Percentiles rank a stretch among this genome's conserved stretches.
These are phyloP conservation scores for Synanthedon formicaeformis DNA, from an alignment of 2,888 invertebrate genomes.

Conservation along the genomic window DNA sequence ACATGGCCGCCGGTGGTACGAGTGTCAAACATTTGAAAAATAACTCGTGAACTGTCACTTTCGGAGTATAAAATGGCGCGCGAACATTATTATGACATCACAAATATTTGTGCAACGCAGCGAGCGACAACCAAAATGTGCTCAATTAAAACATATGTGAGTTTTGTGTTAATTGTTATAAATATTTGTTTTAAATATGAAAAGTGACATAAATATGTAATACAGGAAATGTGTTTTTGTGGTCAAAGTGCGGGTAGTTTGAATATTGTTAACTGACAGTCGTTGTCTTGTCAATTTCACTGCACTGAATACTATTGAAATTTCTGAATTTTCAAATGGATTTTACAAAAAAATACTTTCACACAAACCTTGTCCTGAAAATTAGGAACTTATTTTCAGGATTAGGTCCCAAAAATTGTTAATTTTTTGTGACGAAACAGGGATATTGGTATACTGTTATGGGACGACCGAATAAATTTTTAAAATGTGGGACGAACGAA, in stretches of 20 bases:
- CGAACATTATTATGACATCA: constrained; percentile 43
- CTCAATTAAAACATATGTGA: constrained; percentile 50
- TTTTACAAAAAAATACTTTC: too few relatives aligned
- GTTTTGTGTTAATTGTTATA: constrained; percentile 14
- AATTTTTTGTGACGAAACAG: too few relatives aligned
- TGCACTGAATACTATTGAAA: too few relatives aligned
- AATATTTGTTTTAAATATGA: neutral
- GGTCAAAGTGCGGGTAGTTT: neutral
- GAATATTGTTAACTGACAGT: too few relatives aligned
- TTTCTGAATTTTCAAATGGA: too few relatives aligned
- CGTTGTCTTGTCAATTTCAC: too few relatives aligned
- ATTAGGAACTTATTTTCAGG: too few relatives aligned
- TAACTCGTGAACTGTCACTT: neutral
- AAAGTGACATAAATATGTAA: neutral
- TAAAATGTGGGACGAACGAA: too few relatives aligned
- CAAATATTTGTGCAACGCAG: constrained; percentile 29
- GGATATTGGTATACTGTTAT: too few relatives aligned
- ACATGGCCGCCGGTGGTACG: constrained; percentile 14
- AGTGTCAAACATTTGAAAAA: constrained; percentile 14
- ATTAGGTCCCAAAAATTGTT: too few relatives aligned
- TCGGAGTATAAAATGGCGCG: constrained; percentile 36
- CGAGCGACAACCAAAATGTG: constrained; percentile 42
- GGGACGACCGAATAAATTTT: too few relatives aligned
- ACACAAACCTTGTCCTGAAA: too few relatives aligned
- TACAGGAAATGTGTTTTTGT: neutral